Conservation (phyloP, 2,113 vertebrate species). For the Cepphus grylle region DNA sequence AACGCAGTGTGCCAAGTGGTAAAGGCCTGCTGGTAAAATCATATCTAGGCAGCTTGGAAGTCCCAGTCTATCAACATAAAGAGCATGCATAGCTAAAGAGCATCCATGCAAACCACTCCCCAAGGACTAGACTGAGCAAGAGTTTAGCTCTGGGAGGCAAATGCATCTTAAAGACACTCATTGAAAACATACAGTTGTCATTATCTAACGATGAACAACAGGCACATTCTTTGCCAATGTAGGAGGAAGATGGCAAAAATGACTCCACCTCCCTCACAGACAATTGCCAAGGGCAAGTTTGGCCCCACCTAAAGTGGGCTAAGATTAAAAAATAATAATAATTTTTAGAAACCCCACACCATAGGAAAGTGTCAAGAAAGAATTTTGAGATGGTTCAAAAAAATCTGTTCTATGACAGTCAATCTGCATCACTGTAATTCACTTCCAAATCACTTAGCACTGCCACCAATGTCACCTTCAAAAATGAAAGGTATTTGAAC, state of each 20-base stretch:
- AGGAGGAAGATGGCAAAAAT: background rate
- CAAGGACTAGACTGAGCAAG: background rate
- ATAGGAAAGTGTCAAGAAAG: background rate
- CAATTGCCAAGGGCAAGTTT: background rate
- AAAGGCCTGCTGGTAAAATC: background rate
- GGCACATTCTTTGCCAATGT: background rate
- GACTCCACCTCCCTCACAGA: background rate
- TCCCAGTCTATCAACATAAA: background rate
- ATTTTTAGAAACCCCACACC: rapidly evolving
- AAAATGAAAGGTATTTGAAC: constrained; percentile 1
- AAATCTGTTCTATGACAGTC: background rate
- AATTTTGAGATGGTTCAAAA: background rate
- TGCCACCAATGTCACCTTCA: background rate
- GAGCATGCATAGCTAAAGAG: background rate
- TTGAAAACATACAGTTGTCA: background rate
- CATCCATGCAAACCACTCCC: background rate
- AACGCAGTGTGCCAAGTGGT: background rate
- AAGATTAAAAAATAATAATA: background rate
- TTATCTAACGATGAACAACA: background rate
- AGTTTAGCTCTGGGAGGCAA: background rate
- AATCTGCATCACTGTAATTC: background rate
- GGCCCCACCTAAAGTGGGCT: background rate
- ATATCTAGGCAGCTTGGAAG: background rate
- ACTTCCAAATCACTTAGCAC: background rate
- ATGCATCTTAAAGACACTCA: background rate